Base-by-base conservation (phyloP, 2,797 vertebrate species). In the Phyllotis vaccarum region DNA sequence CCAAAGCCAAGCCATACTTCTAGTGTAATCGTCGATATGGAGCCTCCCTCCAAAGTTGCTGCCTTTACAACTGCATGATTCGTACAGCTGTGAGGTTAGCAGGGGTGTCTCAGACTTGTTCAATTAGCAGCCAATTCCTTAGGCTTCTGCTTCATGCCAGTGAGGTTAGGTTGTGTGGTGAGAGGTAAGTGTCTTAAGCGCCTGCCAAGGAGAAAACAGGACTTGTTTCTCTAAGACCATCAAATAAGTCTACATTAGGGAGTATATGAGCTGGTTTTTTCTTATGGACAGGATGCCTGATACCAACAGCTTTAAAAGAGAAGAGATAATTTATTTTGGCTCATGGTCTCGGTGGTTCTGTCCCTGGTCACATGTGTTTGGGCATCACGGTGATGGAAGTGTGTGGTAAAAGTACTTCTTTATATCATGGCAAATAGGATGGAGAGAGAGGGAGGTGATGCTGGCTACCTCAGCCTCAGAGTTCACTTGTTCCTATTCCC, bases 1-100 rank as follows among this genome's bases (percentile, higher is more conserved):
- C 94, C 81, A 82, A 79, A 94, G 58, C 93, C 54, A 89, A 97
- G 79, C 76, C 8, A 3, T 29, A 40, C 80, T 94, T 91, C 58
- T 13, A 62, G 54, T 0, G 1, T 81, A 43, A 52, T 85, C 91
- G 72, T 96, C 93, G 91, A 76, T 93, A 95, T 37, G 60, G 72
- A 76, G 72, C 94, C 40, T 52, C 46, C 82, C 78, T 75, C 46
- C 49, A 80, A 93, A 93, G 66, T 94, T 90, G 29, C 81, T 88
- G 72, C 89, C 86, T 95, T 96, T 82, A 29, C 54, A 81, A 90
- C 0, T 56, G 46, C 70, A 43, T 64, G 91, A 72, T 74, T 85
- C 72, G n/a, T 54, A 75, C n/a, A 40, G 91, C 78, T 89, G 31
- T 81, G 72, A 60, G 90, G 46, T 94, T 43, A 76, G n/a, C 56